Conservation (phyloP, 2,888 invertebrate genomes). For the Ornithoptera priamus region DNA sequence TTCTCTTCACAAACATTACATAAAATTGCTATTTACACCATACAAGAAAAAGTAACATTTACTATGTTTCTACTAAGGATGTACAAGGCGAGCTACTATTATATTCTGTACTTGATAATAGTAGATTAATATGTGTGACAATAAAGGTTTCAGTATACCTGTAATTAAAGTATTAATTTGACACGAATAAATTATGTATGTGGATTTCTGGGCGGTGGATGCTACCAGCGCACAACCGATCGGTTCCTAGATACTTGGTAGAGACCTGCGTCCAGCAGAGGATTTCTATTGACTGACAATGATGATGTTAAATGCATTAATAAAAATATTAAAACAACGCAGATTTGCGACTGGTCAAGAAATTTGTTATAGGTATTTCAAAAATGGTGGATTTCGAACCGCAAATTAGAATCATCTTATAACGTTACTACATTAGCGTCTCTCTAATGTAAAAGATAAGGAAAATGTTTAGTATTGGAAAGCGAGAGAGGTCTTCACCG, state of each 20-base stretch:
- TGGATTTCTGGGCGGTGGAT: too few relatives aligned
- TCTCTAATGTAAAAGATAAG: slow-evolving; percentile 40
- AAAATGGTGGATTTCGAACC: slow-evolving; percentile 11
- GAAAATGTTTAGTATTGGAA: slow-evolving; percentile 57
- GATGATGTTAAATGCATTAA: not conserved
- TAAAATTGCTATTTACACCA: too few relatives aligned
- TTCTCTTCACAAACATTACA: too few relatives aligned
- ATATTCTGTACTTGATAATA: too few relatives aligned
- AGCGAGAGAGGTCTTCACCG: slow-evolving; percentile 59
- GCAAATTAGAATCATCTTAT: slow-evolving; percentile 15
- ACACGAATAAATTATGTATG: too few relatives aligned
- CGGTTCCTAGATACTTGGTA: too few relatives aligned
- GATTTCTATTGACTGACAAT: too few relatives aligned
- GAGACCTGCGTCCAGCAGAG: too few relatives aligned
- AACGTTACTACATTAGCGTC: slow-evolving; percentile 21
- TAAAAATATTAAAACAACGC: slow-evolving; percentile 4
- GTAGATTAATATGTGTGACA: not conserved
- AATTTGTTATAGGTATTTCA: slow-evolving; percentile 6
- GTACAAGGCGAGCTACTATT: too few relatives aligned
- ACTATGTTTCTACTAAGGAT: too few relatives aligned
- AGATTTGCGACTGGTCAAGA: not conserved
- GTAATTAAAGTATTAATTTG: not conserved
- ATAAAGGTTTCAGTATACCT: not conserved
- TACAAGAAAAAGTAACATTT: too few relatives aligned
- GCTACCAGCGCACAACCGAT: too few relatives aligned